These are phyloP conservation scores for Dysidea cf. avara DNA, from an alignment of 37 sponge, comb jelly and placozoan genomes.

Conservation along the genomic window DNA sequence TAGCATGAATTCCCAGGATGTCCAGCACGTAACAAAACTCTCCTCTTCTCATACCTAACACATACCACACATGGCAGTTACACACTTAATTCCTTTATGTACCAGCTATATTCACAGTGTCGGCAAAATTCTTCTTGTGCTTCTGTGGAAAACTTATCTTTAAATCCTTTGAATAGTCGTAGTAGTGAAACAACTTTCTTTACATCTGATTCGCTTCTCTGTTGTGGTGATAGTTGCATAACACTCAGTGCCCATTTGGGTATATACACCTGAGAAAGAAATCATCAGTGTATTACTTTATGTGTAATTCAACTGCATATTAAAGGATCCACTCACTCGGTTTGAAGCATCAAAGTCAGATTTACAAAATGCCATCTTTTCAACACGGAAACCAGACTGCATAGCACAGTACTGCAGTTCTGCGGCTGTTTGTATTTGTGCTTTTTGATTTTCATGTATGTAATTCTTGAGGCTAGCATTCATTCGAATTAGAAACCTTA, in stretches of 20 bases:
- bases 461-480: no score
- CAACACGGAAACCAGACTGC: conserved; percentile 26
- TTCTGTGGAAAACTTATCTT: conserved; percentile 6
- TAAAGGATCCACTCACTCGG: no score
- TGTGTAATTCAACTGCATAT: neutral
- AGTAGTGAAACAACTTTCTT: conserved; percentile 18
- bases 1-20: conserved; percentile 38
- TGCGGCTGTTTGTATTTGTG: no score
- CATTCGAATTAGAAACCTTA: no score
- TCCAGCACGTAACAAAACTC: conserved; percentile 29
- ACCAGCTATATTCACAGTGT: no score
- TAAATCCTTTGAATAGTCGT: conserved; percentile 28
- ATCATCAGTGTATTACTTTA: no score
- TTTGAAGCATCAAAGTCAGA: conserved; percentile 5
- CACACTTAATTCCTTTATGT: no score
- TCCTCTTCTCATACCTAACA: conserved; percentile 65
- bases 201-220: conserved; percentile 23
- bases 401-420: conserved; percentile 47
- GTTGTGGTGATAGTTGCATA: conserved; percentile 3
- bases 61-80: no score
- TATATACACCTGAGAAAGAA: conserved; percentile 12
- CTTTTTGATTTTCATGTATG: no score
- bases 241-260: conserved; percentile 49
- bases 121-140: conserved; percentile 34
- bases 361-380: conserved; percentile 37